These are phyloP conservation scores for Drosophila affinis DNA, from an alignment of 2,888 invertebrate genomes.

Conservation along the genomic window DNA sequence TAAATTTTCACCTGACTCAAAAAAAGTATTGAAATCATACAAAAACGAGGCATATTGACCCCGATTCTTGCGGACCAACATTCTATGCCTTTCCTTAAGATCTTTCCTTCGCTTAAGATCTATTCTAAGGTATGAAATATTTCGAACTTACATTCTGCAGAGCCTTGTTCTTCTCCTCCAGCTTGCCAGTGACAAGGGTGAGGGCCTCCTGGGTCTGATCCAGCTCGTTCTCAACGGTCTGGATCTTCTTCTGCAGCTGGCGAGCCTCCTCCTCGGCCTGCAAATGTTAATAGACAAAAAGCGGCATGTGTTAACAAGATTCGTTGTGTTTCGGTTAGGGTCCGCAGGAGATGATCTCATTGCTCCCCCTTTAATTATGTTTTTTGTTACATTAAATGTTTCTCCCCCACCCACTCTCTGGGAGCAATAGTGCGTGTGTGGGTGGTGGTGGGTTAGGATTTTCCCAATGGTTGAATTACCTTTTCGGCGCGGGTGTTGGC, in stretches of 20 bases:
- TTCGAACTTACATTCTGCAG: constrained; percentile 94
- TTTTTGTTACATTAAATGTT: constrained; percentile 53
- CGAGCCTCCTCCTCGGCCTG: constrained; percentile 99
- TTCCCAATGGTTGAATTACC: constrained; percentile 79
- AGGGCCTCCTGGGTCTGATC: constrained; percentile 99
- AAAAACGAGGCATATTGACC: constrained; percentile 12
- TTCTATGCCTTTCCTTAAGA: neutral
- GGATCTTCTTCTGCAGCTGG: constrained; percentile 99
- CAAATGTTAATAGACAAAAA: constrained; percentile 23
- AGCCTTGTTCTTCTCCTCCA: constrained; percentile 99
- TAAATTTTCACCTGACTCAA: neutral
- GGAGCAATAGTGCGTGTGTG: constrained; percentile 13
- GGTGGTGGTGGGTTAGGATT: constrained; percentile 10
- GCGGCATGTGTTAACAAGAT: constrained; percentile 58
- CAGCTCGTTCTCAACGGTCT: constrained; percentile 99
- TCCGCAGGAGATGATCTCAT: neutral
- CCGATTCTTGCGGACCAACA: too few species aligned
- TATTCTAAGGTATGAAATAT: constrained; percentile 38
- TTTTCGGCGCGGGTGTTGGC: constrained; percentile 88
- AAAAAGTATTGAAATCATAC: neutral
- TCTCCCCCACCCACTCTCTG: constrained; percentile 12
- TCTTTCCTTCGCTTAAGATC: neutral
- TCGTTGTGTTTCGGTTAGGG: constrained; percentile 11
- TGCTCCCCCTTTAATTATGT: constrained; percentile 44
- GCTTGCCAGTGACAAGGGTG: constrained; percentile 96